Percentiles rank a stretch among this genome's conserved stretches.
phyloP scores from a whole-genome alignment of 2,797 vertebrate species.

The Mycteria americana region DNA sequence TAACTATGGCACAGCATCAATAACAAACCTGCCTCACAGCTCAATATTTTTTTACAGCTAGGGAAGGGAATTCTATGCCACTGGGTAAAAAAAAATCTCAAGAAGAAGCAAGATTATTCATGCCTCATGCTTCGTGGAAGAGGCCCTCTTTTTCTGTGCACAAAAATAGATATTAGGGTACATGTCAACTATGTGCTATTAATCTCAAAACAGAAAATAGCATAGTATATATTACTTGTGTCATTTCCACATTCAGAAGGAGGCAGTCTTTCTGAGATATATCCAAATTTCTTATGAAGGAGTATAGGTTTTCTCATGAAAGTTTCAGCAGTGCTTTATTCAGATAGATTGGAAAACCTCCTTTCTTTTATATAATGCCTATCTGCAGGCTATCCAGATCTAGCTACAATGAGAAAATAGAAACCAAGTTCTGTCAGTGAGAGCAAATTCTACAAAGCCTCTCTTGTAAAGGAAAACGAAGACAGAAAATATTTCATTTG shows the following conservation, averaged over 20 bases:
- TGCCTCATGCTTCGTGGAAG: neutral
- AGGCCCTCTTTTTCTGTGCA: neutral
- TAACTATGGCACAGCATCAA: neutral
- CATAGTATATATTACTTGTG: neutral
- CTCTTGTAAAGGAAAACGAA: slow-evolving; percentile 23
- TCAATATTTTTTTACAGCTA: neutral
- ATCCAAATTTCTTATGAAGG: slow-evolving; percentile 5
- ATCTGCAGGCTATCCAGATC: slow-evolving; percentile 26
- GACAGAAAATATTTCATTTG: slow-evolving; percentile 51
- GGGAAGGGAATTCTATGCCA: neutral
- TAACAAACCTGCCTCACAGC: neutral
- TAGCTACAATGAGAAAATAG: neutral
- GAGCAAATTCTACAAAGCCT: neutral
- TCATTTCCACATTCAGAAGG: slow-evolving; percentile 7
- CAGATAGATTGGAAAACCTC: neutral
- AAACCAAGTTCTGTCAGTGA: neutral
- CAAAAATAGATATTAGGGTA: neutral
- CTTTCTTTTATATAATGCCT: slow-evolving; percentile 14
- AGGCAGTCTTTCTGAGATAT: neutral
- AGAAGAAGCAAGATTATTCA: neutral
- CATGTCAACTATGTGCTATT: slow-evolving; percentile 2
- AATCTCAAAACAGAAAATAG: slow-evolving; percentile 27
- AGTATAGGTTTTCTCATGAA: slow-evolving; percentile 10
- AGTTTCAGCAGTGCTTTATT: slow-evolving; percentile 43
- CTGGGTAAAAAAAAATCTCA: neutral